Percentiles rank a stretch among this genome's conserved stretches.
phyloP scores from a whole-genome alignment of 2,888 invertebrate genomes.

The Dryobota labecula region DNA sequence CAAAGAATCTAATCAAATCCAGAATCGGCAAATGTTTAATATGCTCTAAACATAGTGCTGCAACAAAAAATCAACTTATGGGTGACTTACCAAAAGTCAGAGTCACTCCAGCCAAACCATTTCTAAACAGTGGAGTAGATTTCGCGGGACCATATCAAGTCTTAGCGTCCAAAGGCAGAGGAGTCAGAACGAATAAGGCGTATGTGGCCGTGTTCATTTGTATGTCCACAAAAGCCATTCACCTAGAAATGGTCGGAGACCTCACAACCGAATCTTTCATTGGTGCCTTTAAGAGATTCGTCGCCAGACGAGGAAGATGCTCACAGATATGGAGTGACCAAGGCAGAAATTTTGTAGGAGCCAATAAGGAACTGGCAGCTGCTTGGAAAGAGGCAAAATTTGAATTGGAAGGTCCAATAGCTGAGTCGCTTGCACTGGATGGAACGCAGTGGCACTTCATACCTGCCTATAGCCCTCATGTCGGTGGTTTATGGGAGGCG shows the following conservation, averaged over 20 bases:
- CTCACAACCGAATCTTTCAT: constrained; percentile 27
- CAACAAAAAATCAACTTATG: constrained; percentile 22
- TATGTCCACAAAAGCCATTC: constrained; percentile 22
- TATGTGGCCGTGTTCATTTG: constrained; percentile 24
- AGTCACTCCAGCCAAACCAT: constrained; percentile 23
- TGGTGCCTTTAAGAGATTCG: constrained; percentile 20
- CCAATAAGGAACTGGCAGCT: constrained; percentile 13
- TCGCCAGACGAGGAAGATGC: constrained; percentile 27
- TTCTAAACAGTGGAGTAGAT: constrained; percentile 19
- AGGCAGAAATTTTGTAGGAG: constrained; percentile 23
- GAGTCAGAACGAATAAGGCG: constrained; percentile 13
- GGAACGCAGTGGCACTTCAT: constrained; percentile 27
- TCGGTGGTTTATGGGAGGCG: constrained; percentile 24
- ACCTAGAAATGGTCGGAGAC: constrained; percentile 21
- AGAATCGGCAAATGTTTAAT: constrained; percentile 17
- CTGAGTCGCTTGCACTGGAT: constrained; percentile 16
- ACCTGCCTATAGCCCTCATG: constrained; percentile 24
- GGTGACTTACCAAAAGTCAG: constrained; percentile 24
- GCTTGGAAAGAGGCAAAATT: constrained; percentile 16
- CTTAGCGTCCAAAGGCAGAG: constrained; percentile 18
- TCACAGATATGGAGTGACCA: constrained; percentile 27
- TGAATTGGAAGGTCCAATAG: constrained; percentile 4
- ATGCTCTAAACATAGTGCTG: constrained; percentile 10
- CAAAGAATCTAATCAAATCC: not conserved
- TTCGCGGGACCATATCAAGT: constrained; percentile 19